Base-by-base conservation (phyloP, 2,797 vertebrate genomes). In the Spondyliosoma cantharus region DNA sequence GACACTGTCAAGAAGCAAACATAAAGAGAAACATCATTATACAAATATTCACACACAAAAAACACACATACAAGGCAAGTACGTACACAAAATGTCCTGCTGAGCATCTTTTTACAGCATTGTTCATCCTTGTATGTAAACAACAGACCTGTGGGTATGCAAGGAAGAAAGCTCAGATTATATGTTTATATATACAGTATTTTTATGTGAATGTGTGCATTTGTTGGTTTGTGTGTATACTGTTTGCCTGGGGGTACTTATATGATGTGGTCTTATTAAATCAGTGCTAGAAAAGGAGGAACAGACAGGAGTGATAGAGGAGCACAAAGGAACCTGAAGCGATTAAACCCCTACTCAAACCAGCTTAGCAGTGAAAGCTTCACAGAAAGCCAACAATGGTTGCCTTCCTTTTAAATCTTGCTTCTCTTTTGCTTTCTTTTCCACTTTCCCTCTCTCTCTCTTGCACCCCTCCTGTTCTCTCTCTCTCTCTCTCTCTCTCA, bases 341-440 rank as follows among this genome's bases (percentile, higher is more conserved):
- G 92, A 94, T 94, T 93, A 94, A 94, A 94, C 79, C 87, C 67
- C 85, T 84, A 87, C 93, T 94, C 90, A 93, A 92, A 93, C 90
- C 87, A 42, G 90, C 93, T 94, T 93, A 95, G 89, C 82, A 46
- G 80, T 29, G 54, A 92, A 92, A 91, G 90, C 87, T 83, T 83
- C 85, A 78, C 77, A 91, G 81, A 91, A 90, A 91, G 86, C 89
- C 84, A 88, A 93, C 90, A 93, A 95, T 93, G 86, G 90, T 83
- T 90, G 86, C 88, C 78, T 89, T 82, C 85, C 92, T 91, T 69
- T 83, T 83, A 86, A 91, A 85, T 85, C 89, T 84, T 59, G 76
- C 83, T 78, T 85, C 83, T 88, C 50, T 83, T 82, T 80, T 76
- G 43, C 82, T 86, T 68, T 77, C 57, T 77, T 67, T 78, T 80